Conservation (phyloP, 1,140 invertebrate genomes). For the Araneus ventricosus region DNA sequence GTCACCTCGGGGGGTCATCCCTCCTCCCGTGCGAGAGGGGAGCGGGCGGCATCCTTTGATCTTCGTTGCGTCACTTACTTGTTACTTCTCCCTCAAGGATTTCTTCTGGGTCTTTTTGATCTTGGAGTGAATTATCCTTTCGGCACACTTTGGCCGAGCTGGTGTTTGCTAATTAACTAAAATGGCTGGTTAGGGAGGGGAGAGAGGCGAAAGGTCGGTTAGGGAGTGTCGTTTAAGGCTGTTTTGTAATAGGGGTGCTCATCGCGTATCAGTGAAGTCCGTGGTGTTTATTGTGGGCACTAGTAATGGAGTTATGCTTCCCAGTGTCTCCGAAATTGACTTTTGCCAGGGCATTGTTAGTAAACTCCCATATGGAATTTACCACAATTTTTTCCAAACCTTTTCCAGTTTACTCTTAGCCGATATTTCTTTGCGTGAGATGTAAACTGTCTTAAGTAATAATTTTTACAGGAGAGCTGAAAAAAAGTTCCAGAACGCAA, state of each 20-base stretch:
- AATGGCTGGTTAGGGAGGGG: neutral
- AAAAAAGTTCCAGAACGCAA: no score
- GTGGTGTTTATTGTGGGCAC: no score
- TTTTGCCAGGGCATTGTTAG: no score
- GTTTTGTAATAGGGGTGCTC: neutral
- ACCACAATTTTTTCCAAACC: no score
- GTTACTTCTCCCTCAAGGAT: neutral
- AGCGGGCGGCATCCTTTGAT: neutral
- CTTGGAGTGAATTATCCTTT: neutral
- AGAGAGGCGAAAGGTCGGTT: neutral
- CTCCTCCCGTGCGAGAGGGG: neutral
- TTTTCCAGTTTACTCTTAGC: neutral
- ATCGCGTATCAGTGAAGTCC: neutral
- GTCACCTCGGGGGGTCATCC: conserved; percentile 42
- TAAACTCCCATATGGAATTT: no score
- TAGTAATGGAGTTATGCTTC: no score
- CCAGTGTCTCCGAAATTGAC: no score
- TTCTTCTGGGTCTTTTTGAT: neutral
- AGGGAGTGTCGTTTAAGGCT: neutral
- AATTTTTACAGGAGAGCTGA: no score
- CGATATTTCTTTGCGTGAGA: neutral
- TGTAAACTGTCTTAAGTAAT: no score
- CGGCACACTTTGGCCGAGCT: neutral
- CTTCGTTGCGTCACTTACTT: neutral
- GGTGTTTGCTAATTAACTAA: conserved; percentile 2